Evolutionary conservation across 2,797 vertebrate species (phyloP).

Genomic region (Chiroxiphia lanceolata): DNA sequence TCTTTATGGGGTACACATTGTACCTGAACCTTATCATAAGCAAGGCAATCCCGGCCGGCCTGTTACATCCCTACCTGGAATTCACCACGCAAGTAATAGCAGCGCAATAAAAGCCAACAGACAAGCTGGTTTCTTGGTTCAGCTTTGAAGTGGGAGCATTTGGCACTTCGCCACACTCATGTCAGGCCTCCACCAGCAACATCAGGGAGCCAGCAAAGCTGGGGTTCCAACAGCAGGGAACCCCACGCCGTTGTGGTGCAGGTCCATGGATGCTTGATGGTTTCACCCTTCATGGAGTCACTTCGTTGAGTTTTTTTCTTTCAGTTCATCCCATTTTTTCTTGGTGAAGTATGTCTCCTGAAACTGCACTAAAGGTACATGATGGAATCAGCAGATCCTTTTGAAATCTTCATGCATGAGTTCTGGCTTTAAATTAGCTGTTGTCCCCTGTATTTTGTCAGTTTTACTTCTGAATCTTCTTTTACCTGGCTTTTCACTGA

Average conservation of each 20-base stretch:
- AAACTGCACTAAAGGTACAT: not conserved
- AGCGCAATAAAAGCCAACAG: constrained; percentile 43
- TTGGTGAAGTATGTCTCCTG: not conserved
- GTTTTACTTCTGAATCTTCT: not conserved
- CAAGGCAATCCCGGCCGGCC: fast-evolving
- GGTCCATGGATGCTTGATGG: not conserved
- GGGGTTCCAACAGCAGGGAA: not conserved
- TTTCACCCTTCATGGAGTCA: not conserved
- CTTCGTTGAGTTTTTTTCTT: not conserved
- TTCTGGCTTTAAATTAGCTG: not conserved
- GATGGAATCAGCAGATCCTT: not conserved
- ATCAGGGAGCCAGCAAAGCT: not conserved
- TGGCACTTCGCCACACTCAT: constrained; percentile 5
- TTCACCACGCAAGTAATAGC: not conserved
- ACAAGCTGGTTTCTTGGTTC: constrained; percentile 35
- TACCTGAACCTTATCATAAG: not conserved
- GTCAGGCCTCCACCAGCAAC: not conserved
- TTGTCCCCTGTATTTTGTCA: not conserved
- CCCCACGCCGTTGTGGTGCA: fast-evolving
- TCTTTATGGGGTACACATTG: not conserved
- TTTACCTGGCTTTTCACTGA: not conserved
- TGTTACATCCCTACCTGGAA: not conserved
- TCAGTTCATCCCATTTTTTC: not conserved
- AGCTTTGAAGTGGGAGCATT: constrained; percentile 65
- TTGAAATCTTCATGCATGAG: not conserved